Evolutionary conservation across 2,113 vertebrate species (phyloP).

Genomic region (Rhombomys opimus): DNA sequence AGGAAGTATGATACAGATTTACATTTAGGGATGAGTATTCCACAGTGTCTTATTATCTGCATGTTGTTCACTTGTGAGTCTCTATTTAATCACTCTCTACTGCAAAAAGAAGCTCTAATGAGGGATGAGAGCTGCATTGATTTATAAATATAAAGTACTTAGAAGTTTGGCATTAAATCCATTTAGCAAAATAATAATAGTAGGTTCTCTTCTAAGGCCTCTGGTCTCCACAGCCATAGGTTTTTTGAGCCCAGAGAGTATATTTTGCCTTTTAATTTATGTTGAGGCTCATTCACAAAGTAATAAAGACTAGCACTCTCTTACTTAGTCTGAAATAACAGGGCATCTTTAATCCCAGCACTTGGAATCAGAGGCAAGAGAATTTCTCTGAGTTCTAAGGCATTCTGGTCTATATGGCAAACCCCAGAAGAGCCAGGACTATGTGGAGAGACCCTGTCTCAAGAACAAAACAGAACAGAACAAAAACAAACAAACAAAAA

Average conservation of each 20-base stretch:
- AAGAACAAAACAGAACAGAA: not conserved
- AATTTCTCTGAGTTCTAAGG: not conserved
- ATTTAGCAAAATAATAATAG: not conserved
- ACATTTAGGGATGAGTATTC: not conserved
- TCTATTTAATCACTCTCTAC: not conserved
- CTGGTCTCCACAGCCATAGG: not conserved
- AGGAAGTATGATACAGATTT: not conserved
- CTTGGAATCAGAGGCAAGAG: not conserved
- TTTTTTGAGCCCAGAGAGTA: not conserved
- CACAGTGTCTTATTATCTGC: not conserved
- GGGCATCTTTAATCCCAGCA: not conserved
- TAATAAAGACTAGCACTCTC: slow-evolving; percentile 1
- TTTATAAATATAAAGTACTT: not conserved
- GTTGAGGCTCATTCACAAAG: not conserved
- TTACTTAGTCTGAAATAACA: not conserved
- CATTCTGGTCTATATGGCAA: not conserved
- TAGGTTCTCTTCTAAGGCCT: not conserved
- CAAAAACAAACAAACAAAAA: not conserved
- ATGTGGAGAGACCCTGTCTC: not conserved
- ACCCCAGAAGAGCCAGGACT: not conserved
- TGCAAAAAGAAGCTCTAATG: not conserved
- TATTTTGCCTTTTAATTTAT: slow-evolving; percentile 56
- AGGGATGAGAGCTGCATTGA: not conserved
- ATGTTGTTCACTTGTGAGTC: not conserved
- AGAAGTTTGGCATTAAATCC: not conserved